Evolutionary conservation across 2,888 invertebrate species (phyloP), one percentile per base, ranked within the genome.

Genomic region (Rhagonycha fulva): DNA sequence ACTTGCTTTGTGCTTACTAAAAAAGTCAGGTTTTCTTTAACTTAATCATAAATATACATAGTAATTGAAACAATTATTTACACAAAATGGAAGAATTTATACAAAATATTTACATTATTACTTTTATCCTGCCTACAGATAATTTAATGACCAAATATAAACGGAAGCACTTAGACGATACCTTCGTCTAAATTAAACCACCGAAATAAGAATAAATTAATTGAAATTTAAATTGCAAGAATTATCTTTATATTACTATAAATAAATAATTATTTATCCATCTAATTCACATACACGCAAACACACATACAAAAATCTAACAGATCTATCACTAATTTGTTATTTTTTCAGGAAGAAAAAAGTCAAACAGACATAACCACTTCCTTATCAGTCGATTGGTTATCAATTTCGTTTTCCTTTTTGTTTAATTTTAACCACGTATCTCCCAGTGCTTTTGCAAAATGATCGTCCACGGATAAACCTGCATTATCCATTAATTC

Each of bases 391-490:
- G 80, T 82, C 62, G 84, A 80, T 76, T 82, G 83, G 74, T 80
- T 85, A 79, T 87, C 87, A 3, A 90, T 89, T 85, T 91, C 90
- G 85, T 89, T 84, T 68, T 91, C 90, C 28, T 91, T 91, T 75
- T 91, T 92, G 85, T 93, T 93, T 78, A 94, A 88, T 86, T 93
- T 92, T 79, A 90, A 89, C 96, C 96, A 96, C 0, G 95, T 96
- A 84, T 95, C 95, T 28, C 94, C 94, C 67, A 97, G 89, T 0
- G 97, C 96, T 89, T 96, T 96, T 32, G 96, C 96, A 88, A 97
- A 97, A 86, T 97, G 97, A 86, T 97, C 96, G 88, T 97, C 96
- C 66, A 97, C 96, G 78, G 94, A 92, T 32, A 91, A 85, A 80
- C 90, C 90, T 9, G 91, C 89, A 77, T 90, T 90, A n/a, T 91